Conservation (phyloP, 92 coral and sea anemone species). For the Diadumene lineata region DNA sequence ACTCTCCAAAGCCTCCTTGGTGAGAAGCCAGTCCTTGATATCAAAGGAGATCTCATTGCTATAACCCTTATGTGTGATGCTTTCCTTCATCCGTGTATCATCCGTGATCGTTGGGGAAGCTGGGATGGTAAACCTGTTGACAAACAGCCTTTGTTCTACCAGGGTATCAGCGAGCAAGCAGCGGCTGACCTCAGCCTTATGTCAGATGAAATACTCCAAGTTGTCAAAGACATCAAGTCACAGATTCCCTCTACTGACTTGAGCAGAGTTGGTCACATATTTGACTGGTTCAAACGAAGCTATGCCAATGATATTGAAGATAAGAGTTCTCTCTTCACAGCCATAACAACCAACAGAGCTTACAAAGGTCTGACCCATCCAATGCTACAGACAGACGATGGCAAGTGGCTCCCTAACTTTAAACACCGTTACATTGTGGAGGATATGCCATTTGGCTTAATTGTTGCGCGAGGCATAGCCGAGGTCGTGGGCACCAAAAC, state of each 20-base stretch:
- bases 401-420: constrained; percentile 49
- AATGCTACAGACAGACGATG: constrained; percentile 32
- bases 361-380: constrained; percentile 55
- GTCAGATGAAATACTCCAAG: constrained; percentile 47
- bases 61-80: constrained; percentile 63
- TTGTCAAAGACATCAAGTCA: constrained; percentile 25
- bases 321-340: constrained; percentile 25
- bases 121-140: constrained; percentile 72
- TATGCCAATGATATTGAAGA: constrained; percentile 31
- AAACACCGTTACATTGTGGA: constrained; percentile 45
- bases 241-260: constrained; percentile 37
- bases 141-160: constrained; percentile 60
- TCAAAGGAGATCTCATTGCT: constrained; percentile 53
- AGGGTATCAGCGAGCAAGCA: constrained; percentile 48
- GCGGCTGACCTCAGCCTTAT: constrained; percentile 48
- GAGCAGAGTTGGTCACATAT: constrained; percentile 31
- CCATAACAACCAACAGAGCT: constrained; percentile 40
- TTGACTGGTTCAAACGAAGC: constrained; percentile 18
- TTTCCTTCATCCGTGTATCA: constrained; percentile 61
- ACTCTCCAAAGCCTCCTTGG: constrained; percentile 61
- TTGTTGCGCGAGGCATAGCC: constrained; percentile 45
- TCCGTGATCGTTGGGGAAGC: constrained; percentile 60
- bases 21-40: constrained; percentile 38
- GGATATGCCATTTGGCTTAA: constrained; percentile 52
- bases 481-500: constrained; percentile 51